phyloP scores from a whole-genome alignment of 2,797 vertebrate genomes.

The Alfaro cultratus region DNA sequence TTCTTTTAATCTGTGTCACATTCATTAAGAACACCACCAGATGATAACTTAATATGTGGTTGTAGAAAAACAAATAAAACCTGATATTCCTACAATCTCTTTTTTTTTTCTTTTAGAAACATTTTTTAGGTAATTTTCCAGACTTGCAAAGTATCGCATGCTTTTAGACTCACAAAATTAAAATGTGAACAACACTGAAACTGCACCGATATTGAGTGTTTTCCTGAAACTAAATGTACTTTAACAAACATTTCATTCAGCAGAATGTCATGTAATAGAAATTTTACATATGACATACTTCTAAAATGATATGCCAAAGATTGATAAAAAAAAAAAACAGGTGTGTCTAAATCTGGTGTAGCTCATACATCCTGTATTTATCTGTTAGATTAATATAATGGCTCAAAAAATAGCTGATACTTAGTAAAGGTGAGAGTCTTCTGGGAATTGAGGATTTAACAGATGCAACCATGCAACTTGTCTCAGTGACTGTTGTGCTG shows the following conservation, averaged over 20 bases:
- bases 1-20: not conserved
- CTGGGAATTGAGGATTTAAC: not conserved
- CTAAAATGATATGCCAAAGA: not conserved
- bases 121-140: not conserved
- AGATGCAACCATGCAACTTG: not conserved
- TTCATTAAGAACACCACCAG: not conserved
- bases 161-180: not conserved
- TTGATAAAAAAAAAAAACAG: not conserved
- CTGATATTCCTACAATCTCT: not conserved
- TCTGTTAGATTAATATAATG: not conserved
- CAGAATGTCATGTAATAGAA: not conserved
- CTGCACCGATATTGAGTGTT: not conserved
- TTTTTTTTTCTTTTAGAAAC: not conserved
- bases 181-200: not conserved
- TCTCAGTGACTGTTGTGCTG: not conserved
- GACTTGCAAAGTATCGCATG: constrained; percentile 9
- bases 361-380: not conserved
- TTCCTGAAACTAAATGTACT: not conserved
- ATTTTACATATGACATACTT: not conserved
- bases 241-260: not conserved
- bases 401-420: not conserved
- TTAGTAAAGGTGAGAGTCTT: not conserved
- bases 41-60: not conserved
- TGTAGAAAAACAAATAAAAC: not conserved
- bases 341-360: not conserved